Evolutionary conservation across 2,888 invertebrate species (phyloP).

Genomic region (Archips xylosteana): DNA sequence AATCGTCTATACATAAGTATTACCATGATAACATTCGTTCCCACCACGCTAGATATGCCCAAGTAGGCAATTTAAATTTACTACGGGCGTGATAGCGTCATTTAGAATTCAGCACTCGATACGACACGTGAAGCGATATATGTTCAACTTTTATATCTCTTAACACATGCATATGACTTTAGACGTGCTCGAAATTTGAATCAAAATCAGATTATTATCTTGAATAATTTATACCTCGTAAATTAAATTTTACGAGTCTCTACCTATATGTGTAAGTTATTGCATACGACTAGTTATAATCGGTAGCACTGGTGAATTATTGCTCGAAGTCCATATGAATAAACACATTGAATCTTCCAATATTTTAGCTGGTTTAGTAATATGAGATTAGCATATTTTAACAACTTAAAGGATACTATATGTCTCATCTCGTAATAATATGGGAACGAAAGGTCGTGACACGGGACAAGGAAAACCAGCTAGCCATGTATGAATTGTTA

Average conservation of each 20-base stretch:
- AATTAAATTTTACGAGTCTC: slow-evolving; percentile 18
- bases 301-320: slow-evolving; percentile 18
- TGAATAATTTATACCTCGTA: slow-evolving; percentile 22
- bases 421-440: not conserved
- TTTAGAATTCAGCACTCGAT: slow-evolving; percentile 36
- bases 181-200: slow-evolving; percentile 56
- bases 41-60: slow-evolving; percentile 6
- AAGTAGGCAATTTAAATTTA: slow-evolving; percentile 37
- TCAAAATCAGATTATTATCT: slow-evolving; percentile 38
- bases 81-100: slow-evolving; percentile 4
- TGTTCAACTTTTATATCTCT: slow-evolving; percentile 47
- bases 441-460: slow-evolving; percentile 8
- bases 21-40: not conserved
- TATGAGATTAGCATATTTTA: slow-evolving; percentile 8
- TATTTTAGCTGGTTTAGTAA: not conserved
- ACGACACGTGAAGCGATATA: slow-evolving; percentile 39
- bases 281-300: slow-evolving; percentile 16
- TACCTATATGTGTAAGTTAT: slow-evolving; percentile 9
- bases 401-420: not conserved
- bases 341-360: slow-evolving; percentile 16
- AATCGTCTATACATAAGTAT: slow-evolving; percentile 13
- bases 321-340: not conserved
- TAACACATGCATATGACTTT: slow-evolving; percentile 42
- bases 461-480: slow-evolving; percentile 3
- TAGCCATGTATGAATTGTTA: not conserved